These are phyloP conservation scores for Prionailurus bengalensis DNA, from an alignment of 2,113 vertebrate genomes.

Conservation along the genomic window DNA sequence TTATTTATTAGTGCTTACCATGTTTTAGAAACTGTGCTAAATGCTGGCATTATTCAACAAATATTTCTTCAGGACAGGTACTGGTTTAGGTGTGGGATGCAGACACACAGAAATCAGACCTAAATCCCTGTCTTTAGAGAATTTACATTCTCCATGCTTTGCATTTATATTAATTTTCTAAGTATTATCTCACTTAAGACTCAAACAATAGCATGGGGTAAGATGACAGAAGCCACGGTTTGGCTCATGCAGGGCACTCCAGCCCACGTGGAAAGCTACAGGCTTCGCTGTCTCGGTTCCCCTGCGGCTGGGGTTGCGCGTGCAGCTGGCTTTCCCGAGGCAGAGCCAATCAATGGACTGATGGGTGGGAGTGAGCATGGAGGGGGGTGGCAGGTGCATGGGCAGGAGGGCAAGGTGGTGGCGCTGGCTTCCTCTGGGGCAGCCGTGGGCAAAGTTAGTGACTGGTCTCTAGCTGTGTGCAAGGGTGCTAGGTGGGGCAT, in stretches of 20 bases:
- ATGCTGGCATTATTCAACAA: background rate
- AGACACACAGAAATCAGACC: background rate
- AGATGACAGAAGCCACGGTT: background rate
- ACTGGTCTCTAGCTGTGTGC: fast-evolving
- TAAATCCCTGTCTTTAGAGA: background rate
- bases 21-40: background rate
- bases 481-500: background rate
- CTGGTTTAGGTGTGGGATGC: background rate
- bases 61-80: background rate
- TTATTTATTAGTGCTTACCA: background rate
- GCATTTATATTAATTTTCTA: no score
- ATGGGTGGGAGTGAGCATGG: background rate
- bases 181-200: background rate
- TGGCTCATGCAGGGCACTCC: background rate
- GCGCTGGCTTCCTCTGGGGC: background rate
- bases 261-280: background rate
- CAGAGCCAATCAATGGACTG: background rate
- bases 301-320: background rate
- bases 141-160: background rate
- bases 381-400: background rate
- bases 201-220: background rate
- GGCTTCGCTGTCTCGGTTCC: background rate
- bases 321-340: background rate
- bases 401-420: background rate
- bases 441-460: no score